Evolutionary conservation across 2,113 vertebrate species (phyloP), one percentile per base, ranked within the genome.

Genomic region (Phasianus colchicus): DNA sequence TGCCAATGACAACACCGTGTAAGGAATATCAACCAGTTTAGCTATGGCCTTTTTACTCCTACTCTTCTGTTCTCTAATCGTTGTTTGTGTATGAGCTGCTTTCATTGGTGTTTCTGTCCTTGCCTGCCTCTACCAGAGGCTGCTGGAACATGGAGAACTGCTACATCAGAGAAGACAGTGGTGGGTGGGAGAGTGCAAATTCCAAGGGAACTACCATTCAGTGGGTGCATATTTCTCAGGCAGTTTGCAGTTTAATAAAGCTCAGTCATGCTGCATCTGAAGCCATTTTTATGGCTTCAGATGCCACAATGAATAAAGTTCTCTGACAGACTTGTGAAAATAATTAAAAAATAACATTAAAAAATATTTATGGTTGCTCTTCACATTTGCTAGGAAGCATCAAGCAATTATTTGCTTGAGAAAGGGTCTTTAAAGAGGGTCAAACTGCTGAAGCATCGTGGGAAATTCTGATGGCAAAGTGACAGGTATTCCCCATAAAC

Each of bases 1-100:
- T 94, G 91, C 71, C 89, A 94, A 79, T 9, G 13, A 57, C 67
- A 87, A 71, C 58, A 47, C 14, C 89, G 73, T 58, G 83, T 90
- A 93, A 92, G 76, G 85, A 97, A 50, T 86, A 93, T 52, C 90
- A 60, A 89, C 70, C 65, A 69, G 17, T 70, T 86, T 34, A 80
- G 30, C 87, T 63, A 63, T 67, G 69, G 55, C 43, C 57, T 92
- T 96, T 95, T 88, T 72, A 91, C 69, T 93, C 81, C 91, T 82
- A 93, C 73, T 80, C 91, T 66, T 75, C 78, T 84, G 19, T 67
- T 60, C 58, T 54, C 67, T 77, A 92, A 72, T 71, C 16, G 57
- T 52, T 74, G 66, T 72, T 95, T 90, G 60, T 40, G 64, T 63
- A 69, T 43, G 42, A 66, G 71, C 72, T 89, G 66, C 78, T 66